Evolutionary conservation across 1,140 invertebrate species (phyloP).

Genomic region (Proctacanthus coquilletti): DNA sequence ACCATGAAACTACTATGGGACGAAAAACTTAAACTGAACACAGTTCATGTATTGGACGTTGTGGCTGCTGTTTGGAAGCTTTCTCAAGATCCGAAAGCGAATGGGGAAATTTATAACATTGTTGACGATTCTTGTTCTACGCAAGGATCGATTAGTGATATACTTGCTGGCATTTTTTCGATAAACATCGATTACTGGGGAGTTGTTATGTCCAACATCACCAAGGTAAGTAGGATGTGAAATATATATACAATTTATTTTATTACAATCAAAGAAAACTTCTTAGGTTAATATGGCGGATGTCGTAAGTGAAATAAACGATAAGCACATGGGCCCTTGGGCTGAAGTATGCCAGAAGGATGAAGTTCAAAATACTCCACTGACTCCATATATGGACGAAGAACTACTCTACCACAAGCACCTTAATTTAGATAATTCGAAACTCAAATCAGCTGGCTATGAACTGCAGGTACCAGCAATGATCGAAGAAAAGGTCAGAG

Average conservation of each 20-base stretch:
- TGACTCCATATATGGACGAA: conserved; percentile 70
- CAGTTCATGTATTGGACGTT: conserved; percentile 71
- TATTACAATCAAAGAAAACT: no score
- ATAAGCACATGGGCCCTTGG: conserved; percentile 83
- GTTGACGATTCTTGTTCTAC: conserved; percentile 69
- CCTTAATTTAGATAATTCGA: conserved; percentile 55
- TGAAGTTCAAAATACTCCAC: conserved; percentile 63
- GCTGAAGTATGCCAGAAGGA: conserved; percentile 63
- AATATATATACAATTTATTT: background rate
- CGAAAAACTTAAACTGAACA: conserved; percentile 69
- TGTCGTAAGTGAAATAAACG: conserved; percentile 77
- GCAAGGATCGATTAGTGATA: conserved; percentile 62
- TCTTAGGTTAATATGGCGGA: conserved; percentile 48
- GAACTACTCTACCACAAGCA: conserved; percentile 67
- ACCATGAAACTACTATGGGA: conserved; percentile 87
- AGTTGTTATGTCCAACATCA: conserved; percentile 55
- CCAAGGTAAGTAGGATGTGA: conserved; percentile 41
- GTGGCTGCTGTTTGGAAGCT: conserved; percentile 58
- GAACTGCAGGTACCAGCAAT: conserved; percentile 39
- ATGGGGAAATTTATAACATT: conserved; percentile 58
- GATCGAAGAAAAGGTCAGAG: conserved; percentile 41
- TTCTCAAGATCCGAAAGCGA: conserved; percentile 27
- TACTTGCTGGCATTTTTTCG: conserved; percentile 68
- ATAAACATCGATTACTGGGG: conserved; percentile 80
- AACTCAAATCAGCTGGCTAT: conserved; percentile 44